These are phyloP conservation scores for Scartelaos histophorus DNA, from an alignment of 2,113 vertebrate species.

Conservation along the genomic window DNA sequence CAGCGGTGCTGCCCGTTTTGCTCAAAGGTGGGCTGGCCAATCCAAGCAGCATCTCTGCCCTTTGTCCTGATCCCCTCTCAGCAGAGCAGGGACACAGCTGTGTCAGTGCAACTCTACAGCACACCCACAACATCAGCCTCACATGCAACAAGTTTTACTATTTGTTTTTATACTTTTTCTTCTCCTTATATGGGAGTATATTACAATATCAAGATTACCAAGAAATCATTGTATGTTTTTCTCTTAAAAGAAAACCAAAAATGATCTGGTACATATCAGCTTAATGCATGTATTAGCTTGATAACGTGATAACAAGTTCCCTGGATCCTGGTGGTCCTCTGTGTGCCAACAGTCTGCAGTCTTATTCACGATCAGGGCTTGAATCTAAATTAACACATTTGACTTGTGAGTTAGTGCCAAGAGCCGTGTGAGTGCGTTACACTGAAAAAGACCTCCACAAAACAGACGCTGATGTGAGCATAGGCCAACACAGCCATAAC, in stretches of 20 bases:
- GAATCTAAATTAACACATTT: slow-evolving; percentile 84
- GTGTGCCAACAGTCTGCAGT: slow-evolving; percentile 62
- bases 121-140: slow-evolving; percentile 25
- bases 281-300: slow-evolving; percentile 13
- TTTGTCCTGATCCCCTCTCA: slow-evolving; percentile 77
- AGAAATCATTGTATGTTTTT: no score
- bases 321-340: slow-evolving; percentile 41
- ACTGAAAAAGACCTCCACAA: slow-evolving; percentile 66
- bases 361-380: slow-evolving; percentile 77
- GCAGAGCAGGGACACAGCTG: slow-evolving; percentile 59
- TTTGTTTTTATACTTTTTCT: background rate
- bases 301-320: slow-evolving; percentile 44
- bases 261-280: no score
- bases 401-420: slow-evolving; percentile 80
- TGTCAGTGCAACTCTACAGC: slow-evolving; percentile 45
- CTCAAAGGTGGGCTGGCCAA: slow-evolving; percentile 67
- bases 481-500: slow-evolving; percentile 57
- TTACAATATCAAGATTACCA: no score
- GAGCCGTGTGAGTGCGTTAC: slow-evolving; percentile 66
- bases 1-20: slow-evolving; percentile 64
- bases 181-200: background rate
- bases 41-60: slow-evolving; percentile 67
- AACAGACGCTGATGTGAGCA: slow-evolving; percentile 64
- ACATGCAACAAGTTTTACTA: slow-evolving; percentile 11
- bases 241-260: no score